Percentiles rank a stretch among this genome's conserved stretches.
Conservation (phyloP, 2,113 vertebrate genomes). For the Lamprologus speciosus region DNA sequence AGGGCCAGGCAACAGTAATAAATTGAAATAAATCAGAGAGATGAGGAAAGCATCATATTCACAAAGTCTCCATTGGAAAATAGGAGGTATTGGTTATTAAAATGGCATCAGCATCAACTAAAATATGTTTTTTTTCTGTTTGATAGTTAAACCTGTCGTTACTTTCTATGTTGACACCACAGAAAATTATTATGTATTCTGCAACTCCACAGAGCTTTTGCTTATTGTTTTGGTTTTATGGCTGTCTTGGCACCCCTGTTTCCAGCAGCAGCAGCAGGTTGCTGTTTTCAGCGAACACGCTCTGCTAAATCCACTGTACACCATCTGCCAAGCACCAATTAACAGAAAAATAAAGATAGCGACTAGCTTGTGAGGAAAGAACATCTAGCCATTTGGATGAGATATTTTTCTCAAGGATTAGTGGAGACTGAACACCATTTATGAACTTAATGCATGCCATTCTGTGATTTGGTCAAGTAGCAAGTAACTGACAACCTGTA, state of each 20-base stretch:
- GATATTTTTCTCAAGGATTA: background rate
- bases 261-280: background rate
- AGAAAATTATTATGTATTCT: background rate
- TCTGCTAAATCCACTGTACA: background rate
- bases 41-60: background rate
- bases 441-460: background rate
- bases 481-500: background rate
- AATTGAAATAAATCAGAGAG: background rate
- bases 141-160: background rate
- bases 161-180: background rate
- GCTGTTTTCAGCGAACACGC: background rate
- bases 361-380: background rate
- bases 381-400: background rate
- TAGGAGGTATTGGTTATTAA: background rate
- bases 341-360: background rate
- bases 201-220: background rate
- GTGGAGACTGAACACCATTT: background rate
- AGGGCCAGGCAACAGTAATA: background rate
- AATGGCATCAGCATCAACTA: background rate
- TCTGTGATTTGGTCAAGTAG: background rate
- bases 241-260: background rate
- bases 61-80: background rate
- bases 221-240: background rate
- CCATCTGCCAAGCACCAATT: background rate
- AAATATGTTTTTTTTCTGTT: background rate